phyloP scores from a whole-genome alignment of 2,888 invertebrate genomes.

The Temnothorax unifasciatus region DNA sequence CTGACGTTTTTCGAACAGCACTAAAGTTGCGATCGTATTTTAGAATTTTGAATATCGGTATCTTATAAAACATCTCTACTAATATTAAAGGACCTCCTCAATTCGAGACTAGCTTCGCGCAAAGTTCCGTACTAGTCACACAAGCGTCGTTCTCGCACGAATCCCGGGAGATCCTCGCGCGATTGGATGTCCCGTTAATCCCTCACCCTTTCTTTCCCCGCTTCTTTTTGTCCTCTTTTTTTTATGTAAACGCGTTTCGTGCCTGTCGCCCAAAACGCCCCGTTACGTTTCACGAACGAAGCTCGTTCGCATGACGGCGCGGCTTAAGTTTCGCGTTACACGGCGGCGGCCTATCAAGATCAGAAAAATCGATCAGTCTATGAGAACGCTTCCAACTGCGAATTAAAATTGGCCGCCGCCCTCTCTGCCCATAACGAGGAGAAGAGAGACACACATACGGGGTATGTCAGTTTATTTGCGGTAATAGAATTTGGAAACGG shows the following conservation, averaged over 20 bases:
- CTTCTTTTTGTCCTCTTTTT: constrained; percentile 11
- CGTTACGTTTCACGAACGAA: constrained; percentile 54
- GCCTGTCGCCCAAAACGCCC: constrained; percentile 56
- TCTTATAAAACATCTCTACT: background rate
- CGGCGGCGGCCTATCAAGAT: constrained; percentile 57
- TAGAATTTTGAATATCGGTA: background rate
- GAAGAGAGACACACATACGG: constrained; percentile 15
- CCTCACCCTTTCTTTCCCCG: constrained; percentile 14
- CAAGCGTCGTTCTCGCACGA: constrained; percentile 38
- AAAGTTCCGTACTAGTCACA: constrained; percentile 32
- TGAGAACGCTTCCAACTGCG: constrained; percentile 35
- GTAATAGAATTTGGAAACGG: background rate
- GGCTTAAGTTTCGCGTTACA: constrained; percentile 71
- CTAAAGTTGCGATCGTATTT: background rate
- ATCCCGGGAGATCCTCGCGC: constrained; percentile 45
- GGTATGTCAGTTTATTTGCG: background rate
- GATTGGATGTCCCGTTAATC: constrained; percentile 51
- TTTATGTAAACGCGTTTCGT: constrained; percentile 52
- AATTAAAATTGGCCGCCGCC: constrained; percentile 49
- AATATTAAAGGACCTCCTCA: constrained; percentile 2
- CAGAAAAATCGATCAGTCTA: constrained; percentile 62
- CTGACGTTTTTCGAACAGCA: background rate
- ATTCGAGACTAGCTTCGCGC: constrained; percentile 9
- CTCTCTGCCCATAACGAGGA: constrained; percentile 12
- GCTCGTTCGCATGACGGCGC: constrained; percentile 56